These are phyloP conservation scores for Dreissena polymorpha DNA, from an alignment of 1,140 invertebrate genomes.

Conservation along the genomic window DNA sequence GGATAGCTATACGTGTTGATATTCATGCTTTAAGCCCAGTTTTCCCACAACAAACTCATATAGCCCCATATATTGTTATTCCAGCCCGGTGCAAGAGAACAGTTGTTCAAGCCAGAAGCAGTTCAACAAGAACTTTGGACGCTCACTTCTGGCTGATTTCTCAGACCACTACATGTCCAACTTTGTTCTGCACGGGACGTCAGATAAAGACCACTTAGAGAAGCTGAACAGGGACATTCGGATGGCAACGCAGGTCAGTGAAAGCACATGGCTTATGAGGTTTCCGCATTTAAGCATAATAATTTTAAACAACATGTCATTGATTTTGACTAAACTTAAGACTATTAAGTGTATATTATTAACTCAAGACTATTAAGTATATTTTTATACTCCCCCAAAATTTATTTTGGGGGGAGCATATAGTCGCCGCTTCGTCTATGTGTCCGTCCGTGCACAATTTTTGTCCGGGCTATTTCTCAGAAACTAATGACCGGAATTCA, in stretches of 20 bases:
- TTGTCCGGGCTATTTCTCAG: too few relatives aligned
- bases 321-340: background rate
- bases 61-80: background rate
- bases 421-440: too few relatives aligned
- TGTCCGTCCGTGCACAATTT: too few relatives aligned
- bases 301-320: background rate
- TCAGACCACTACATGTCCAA: slow-evolving; percentile 88
- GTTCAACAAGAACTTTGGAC: slow-evolving; percentile 78
- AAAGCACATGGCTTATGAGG: background rate
- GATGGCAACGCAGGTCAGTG: slow-evolving; percentile 81
- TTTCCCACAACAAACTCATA: too few relatives aligned
- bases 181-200: slow-evolving; percentile 86
- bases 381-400: too few relatives aligned
- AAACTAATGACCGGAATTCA: too few relatives aligned
- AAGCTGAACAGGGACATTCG: slow-evolving; percentile 80
- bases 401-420: too few relatives aligned
- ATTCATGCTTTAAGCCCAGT: too few relatives aligned
- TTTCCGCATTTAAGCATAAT: slow-evolving; percentile 1
- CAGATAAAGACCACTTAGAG: slow-evolving; percentile 77
- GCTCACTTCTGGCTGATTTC: slow-evolving; percentile 84
- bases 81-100: slow-evolving; percentile 53
- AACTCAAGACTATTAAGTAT: background rate
- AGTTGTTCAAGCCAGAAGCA: slow-evolving; percentile 62
- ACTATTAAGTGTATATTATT: background rate
- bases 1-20: too few relatives aligned